Evolutionary conservation across 2,797 vertebrate genomes (phyloP), one percentile per base, ranked within the genome.

Genomic region (Leuciscus waleckii): DNA sequence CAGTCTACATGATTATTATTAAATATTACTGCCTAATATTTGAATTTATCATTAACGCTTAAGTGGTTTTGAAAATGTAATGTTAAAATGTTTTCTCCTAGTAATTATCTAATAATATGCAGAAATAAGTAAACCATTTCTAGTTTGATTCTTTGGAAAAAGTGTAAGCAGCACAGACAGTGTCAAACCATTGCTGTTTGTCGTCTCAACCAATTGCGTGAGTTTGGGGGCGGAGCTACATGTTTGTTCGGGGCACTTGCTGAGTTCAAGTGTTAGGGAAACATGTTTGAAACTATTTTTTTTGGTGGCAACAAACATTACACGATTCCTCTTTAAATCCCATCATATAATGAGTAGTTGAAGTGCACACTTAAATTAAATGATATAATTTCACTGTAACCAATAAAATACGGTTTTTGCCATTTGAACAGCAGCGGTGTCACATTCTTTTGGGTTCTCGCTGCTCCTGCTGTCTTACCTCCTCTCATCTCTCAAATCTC

Each of bases 401-500:
- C 5, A 46, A 54, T 41, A 7, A 11, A 56, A 63, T 29, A 11
- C 6, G 0, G 2, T 19, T 9, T 17, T 1, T 58, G 54, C n/a
- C 8, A 11, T 39, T 43, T 61, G 39, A 11, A 21, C 17, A 32
- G 1, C 39, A 32, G 77, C 0, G 3, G 37, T 63, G n/a, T 63
- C 39, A 67, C 17, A 39, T 56, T 43, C 35, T 78, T 26, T 78
- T 1, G 7, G 4, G 61, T 11, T 83, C 81, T 1, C 16, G 4
- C n/a, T 1, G 37, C 90, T 90, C 84, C 84, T 68, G 79, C 89
- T 85, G 77, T 84, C 65, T 58, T 43, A 79, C 90, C 87, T 91
- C 88, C 89, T 92, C 91, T 92, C 79, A 78, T 92, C 90, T 92
- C 92, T 93, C 78, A 91, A 92, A 94, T 95, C 92, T 93, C 92